A percentile compares a stretch with the other conserved stretches of the same genome.
Conservation (phyloP, 64 coral and sea anemone genomes). For the Montipora sp. region DNA sequence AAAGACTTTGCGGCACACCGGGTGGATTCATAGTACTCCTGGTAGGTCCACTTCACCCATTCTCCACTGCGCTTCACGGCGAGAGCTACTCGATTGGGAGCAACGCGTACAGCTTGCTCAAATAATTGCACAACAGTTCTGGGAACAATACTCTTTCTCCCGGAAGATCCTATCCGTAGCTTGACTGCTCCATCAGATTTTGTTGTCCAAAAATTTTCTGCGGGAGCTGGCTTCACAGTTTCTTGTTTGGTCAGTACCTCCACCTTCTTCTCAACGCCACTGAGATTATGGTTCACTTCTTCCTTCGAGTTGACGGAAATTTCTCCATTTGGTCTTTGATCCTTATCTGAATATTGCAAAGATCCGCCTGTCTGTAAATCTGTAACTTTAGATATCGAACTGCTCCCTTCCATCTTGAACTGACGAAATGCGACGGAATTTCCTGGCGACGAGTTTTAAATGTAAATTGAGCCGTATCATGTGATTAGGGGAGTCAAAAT, state of each 20-base stretch:
- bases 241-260: not conserved
- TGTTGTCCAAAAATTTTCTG: conserved; percentile 55
- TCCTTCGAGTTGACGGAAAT: not conserved
- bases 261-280: not conserved
- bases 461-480: too few species aligned
- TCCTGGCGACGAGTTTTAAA: too few species aligned
- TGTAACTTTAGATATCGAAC: not conserved
- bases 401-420: too few species aligned
- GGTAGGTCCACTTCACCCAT: conserved; percentile 85
- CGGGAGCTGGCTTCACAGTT: conserved; percentile 40
- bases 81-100: conserved; percentile 73
- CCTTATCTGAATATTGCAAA: conserved; percentile 24
- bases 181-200: conserved; percentile 72
- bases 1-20: conserved; percentile 72
- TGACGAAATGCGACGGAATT: too few species aligned
- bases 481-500: too few species aligned
- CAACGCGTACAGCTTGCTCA: conserved; percentile 52
- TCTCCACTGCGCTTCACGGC: conserved; percentile 72
- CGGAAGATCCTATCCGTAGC: conserved; percentile 45
- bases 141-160: conserved; percentile 48
- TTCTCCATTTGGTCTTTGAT: not conserved
- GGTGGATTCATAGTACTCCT: conserved; percentile 69
- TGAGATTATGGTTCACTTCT: not conserved
- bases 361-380: not conserved
- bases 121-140: conserved; percentile 66